Conservation (phyloP, 2,113 vertebrate genomes). For the Rhynchomys soricoides region DNA sequence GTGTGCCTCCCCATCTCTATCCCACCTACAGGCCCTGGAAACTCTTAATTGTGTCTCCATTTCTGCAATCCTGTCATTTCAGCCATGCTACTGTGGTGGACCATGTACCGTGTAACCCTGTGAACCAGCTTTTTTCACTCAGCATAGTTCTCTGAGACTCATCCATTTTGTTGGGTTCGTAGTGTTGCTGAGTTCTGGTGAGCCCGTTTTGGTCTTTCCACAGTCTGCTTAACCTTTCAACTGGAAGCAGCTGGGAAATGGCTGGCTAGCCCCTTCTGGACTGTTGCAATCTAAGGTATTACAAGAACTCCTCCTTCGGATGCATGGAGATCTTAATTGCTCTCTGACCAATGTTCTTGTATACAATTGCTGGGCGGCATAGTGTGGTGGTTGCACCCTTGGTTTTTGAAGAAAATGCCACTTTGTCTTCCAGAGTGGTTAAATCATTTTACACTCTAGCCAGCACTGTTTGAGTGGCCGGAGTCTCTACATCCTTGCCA, state of each 20-base stretch:
- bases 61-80: slow-evolving; percentile 4
- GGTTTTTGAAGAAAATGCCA: slow-evolving; percentile 1
- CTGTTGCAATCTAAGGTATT: background rate
- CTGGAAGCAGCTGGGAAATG: background rate
- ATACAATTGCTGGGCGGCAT: background rate
- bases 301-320: background rate
- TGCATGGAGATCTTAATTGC: background rate
- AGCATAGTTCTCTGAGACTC: background rate
- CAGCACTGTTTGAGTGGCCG: background rate
- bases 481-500: background rate
- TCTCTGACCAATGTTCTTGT: background rate
- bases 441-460: background rate
- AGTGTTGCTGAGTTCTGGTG: background rate
- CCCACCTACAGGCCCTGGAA: background rate
- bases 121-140: background rate
- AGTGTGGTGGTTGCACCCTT: background rate
- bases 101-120: background rate
- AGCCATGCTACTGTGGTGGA: no score
- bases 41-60: background rate
- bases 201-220: background rate
- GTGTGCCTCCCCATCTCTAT: background rate
- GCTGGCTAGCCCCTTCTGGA: background rate
- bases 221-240: background rate
- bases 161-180: no score
- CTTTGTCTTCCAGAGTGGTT: background rate